phyloP scores from a whole-genome alignment of 2,888 invertebrate species.

The Pterostichus madidus region DNA sequence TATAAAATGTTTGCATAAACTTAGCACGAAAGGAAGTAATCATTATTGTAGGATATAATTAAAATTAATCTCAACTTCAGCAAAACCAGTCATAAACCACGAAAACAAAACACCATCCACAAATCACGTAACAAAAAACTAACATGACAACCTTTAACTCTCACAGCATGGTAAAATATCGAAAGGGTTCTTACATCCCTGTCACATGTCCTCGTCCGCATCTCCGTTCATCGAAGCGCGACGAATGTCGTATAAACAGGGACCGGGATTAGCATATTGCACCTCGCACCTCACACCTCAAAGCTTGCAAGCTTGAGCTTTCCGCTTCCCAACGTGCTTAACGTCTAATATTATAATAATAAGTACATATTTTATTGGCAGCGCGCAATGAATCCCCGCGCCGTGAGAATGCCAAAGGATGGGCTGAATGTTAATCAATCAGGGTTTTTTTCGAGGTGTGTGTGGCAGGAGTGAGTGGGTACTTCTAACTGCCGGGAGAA shows the following conservation, averaged over 20 bases:
- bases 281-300: slow-evolving; percentile 20
- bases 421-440: slow-evolving; percentile 48
- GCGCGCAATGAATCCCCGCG: slow-evolving; percentile 4
- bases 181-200: neutral
- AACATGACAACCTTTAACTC: slow-evolving; percentile 19
- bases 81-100: neutral
- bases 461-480: slow-evolving; percentile 30
- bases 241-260: slow-evolving; percentile 64
- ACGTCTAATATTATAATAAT: slow-evolving; percentile 64
- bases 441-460: slow-evolving; percentile 16
- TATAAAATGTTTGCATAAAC: no score
- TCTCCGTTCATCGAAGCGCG: slow-evolving; percentile 23
- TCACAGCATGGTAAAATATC: slow-evolving; percentile 15
- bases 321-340: slow-evolving; percentile 24
- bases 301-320: neutral
- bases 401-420: slow-evolving; percentile 4
- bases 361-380: slow-evolving; percentile 60
- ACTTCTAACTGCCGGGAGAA: slow-evolving; percentile 25
- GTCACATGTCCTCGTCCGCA: slow-evolving; percentile 6
- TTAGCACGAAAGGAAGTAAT: no score
- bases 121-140: slow-evolving; percentile 27
- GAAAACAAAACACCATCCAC: slow-evolving; percentile 39
- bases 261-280: slow-evolving; percentile 47
- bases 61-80: neutral
- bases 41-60: neutral